Percentiles rank a stretch among this genome's conserved stretches.
phyloP scores from a whole-genome alignment of 2,888 invertebrate species.

The Campopleginae sp. region DNA sequence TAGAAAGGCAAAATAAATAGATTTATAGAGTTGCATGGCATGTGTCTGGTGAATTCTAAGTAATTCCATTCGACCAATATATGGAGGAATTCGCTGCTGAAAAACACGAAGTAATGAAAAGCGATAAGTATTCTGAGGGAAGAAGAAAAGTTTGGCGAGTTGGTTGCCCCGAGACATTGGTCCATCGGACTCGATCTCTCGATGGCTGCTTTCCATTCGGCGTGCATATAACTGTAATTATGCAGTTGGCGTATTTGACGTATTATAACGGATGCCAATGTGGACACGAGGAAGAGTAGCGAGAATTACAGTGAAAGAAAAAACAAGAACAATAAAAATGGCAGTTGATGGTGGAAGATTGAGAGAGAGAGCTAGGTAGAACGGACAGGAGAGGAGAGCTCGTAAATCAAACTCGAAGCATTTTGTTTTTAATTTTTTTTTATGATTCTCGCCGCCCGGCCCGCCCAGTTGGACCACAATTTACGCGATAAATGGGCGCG shows the following conservation, averaged over 20 bases:
- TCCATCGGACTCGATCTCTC: conserved; percentile 25
- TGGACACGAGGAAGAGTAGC: conserved; percentile 50
- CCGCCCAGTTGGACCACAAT: conserved; percentile 69
- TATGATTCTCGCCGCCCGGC: conserved; percentile 48
- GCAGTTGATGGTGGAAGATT: conserved; percentile 23
- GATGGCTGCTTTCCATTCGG: conserved; percentile 50
- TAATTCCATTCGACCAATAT: not conserved
- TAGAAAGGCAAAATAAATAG: not conserved
- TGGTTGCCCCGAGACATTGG: conserved; percentile 66
- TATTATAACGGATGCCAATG: conserved; percentile 64
- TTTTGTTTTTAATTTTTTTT: conserved; percentile 44
- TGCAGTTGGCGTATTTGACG: conserved; percentile 61
- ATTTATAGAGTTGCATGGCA: not conserved
- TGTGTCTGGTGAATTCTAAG: not conserved
- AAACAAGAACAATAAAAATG: conserved; percentile 58
- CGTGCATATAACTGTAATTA: conserved; percentile 64
- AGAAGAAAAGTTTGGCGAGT: conserved; percentile 69
- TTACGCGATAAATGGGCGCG: conserved; percentile 66
- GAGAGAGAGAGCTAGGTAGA: conserved; percentile 43
- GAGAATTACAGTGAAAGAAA: conserved; percentile 61
- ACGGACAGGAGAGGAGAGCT: conserved; percentile 40
- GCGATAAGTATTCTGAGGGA: conserved; percentile 28
- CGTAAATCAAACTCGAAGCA: conserved; percentile 69
- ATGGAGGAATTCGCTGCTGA: no score
- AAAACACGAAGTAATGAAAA: conserved; percentile 5